These are phyloP conservation scores for Corythornis vintsioides DNA, from an alignment of 2,113 vertebrate species.

Conservation along the genomic window DNA sequence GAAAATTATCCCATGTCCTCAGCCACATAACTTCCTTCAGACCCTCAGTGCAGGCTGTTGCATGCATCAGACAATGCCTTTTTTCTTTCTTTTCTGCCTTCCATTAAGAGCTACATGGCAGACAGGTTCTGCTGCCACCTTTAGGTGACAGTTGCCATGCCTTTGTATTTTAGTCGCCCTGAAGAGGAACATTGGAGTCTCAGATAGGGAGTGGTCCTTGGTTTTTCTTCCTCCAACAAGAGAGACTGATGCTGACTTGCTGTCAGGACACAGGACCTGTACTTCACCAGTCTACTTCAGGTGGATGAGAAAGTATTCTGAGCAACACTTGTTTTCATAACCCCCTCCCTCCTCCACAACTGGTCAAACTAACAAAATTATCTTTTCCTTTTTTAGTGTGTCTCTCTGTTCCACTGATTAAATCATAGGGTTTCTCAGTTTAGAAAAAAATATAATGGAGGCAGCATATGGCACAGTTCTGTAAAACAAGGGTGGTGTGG, in stretches of 20 bases:
- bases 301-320: background rate
- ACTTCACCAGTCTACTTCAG: background rate
- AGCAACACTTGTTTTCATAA: background rate
- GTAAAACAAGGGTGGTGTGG: background rate
- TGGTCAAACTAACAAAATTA: background rate
- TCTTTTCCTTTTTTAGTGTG: background rate
- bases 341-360: background rate
- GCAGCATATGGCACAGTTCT: background rate
- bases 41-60: background rate
- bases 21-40: background rate
- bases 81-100: background rate
- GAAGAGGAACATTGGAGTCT: background rate
- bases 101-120: background rate
- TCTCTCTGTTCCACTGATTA: background rate
- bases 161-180: background rate
- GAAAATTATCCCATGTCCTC: background rate
- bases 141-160: background rate
- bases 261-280: background rate
- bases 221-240: background rate
- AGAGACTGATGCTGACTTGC: background rate
- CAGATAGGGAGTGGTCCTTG: background rate
- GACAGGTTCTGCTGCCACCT: background rate
- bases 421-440: background rate
- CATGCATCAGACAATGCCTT: fast-evolving
- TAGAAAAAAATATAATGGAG: background rate